Evolutionary conservation across 1,140 invertebrate species (phyloP), one percentile per base, ranked within the genome.

Genomic region (Nephila pilipes): DNA sequence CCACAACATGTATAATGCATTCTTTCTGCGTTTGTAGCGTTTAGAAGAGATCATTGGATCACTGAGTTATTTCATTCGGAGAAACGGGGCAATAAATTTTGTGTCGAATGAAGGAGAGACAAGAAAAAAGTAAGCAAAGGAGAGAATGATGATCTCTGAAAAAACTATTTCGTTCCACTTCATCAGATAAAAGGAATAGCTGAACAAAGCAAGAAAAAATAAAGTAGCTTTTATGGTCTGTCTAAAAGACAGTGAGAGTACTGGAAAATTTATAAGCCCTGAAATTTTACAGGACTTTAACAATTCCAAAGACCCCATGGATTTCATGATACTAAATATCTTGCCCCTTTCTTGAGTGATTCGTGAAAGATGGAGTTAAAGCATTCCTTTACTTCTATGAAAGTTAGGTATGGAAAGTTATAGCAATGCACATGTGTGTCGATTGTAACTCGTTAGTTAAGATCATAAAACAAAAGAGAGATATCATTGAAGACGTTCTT

Each of bases 201-300:
- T 55, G 38, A 75, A 75, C 46, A 75, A 75, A 55, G 79, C 29
- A 80, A 18, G 38, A 80, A 22, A 36, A 55, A 83, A 22, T 25
- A 55, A 54, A 54, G 80, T 54, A 54, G 38, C 54, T 83, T 83
- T 83, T 83, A 83, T 83, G 46, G 22, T 36, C 38, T 83, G 22
- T 25, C 54, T 83, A 55, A 75, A 54, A n/a, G 38, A 25, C 80
- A 54, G 38, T n/a, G 25, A 54, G 29, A 75, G 69, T 46, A 54
- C 22, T 2, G 12, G 36, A 81, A 46, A 85, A 85, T 54, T 81
- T 81, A 81, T 38, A 54, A 54, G 80, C 29, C 83, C 54, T 85
- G 83, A 32, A 60, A 85, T 85, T 85, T 85, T 55, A 58, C 83
- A 85, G 57, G 57, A 85, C 25, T 85, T 85, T 20, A 85, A 60